Evolutionary conservation across 2,888 invertebrate genomes (phyloP), one percentile per base, ranked within the genome.

Genomic region (Chaitophorus viminalis): DNA sequence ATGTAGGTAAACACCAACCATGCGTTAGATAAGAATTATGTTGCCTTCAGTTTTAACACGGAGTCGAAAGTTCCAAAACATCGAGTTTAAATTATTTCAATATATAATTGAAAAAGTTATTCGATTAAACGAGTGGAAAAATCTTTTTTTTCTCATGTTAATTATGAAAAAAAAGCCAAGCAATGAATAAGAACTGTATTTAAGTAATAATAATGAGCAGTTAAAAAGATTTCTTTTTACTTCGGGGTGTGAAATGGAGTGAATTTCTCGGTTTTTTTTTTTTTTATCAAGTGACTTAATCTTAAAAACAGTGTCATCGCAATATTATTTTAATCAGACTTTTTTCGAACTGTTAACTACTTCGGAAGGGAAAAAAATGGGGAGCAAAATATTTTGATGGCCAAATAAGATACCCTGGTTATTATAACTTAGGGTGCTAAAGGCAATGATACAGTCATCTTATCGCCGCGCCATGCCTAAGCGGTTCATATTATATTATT

Each of bases 101-200:
- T 87, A 60, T 60, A 60, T 60, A 87, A 87, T 87, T 87, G 87
- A 87, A 87, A 87, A 87, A 87, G 87, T 87, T 87, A 87, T 87
- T 87, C 87, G 79, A 87, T 87, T 81, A 87, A 87, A 87, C 65
- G 72, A 65, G 81, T 81, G 87, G n/a, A 83, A 87, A 78, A 86
- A 33, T 14, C 25, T 85, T 85, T 78, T 72, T 46, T 29, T 68
- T 78, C 46, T 75, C 33, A 6, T 81, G 87, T 87, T 87, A 87
- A 87, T 87, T 87, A 87, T 87, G 31, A 79, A 85, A 29, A 29
- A 75, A 83, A 82, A 31, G 31, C 60, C 54, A n/a, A 60, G 79
- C 39, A 68, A 84, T 68, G 84, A 84, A 84, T 68, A 65, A 79
- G 76, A 65, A 70, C 81, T 81, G 74, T 87, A 81, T 87, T 81